These are phyloP conservation scores for Eristalis pertinax DNA, from an alignment of 2,888 invertebrate species.

Conservation along the genomic window DNA sequence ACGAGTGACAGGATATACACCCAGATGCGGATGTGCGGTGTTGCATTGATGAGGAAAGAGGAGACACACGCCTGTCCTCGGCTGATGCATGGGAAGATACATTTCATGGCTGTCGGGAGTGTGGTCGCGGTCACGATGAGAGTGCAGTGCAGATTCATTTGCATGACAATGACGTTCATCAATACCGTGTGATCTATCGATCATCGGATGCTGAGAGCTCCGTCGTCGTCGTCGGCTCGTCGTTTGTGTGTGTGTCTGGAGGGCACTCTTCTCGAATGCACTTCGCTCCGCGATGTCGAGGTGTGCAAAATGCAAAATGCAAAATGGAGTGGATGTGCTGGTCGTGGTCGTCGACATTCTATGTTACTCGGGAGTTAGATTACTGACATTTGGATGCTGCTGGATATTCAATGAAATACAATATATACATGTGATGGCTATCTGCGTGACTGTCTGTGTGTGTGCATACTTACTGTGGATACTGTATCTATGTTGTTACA, in stretches of 20 bases:
- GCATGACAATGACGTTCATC: constrained; percentile 63
- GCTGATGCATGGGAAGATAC: constrained; percentile 18
- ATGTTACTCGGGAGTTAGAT: constrained; percentile 24
- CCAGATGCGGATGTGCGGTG: constrained; percentile 15
- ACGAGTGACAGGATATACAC: constrained; percentile 1
- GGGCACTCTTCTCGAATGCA: not conserved
- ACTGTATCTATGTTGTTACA: constrained; percentile 62
- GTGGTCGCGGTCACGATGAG: constrained; percentile 12
- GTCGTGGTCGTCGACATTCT: constrained; percentile 45
- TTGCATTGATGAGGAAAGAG: constrained; percentile 10
- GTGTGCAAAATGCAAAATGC: not conserved
- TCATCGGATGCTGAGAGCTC: constrained; percentile 37
- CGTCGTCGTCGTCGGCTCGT: constrained; percentile 20
- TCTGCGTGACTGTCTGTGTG: not conserved
- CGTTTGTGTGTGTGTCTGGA: not conserved
- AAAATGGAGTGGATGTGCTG: constrained; percentile 10
- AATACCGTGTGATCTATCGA: constrained; percentile 27
- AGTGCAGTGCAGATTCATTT: constrained; percentile 52
- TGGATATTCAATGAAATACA: not conserved
- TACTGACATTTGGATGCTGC: constrained; percentile 46
- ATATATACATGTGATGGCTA: not conserved
- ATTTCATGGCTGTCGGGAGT: constrained; percentile 11
- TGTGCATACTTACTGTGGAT: constrained; percentile 53
- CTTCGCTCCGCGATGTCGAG: not conserved
- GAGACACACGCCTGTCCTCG: constrained; percentile 34